These are phyloP conservation scores for Desmodus rotundus DNA, from an alignment of 2,113 vertebrate species.

Conservation along the genomic window DNA sequence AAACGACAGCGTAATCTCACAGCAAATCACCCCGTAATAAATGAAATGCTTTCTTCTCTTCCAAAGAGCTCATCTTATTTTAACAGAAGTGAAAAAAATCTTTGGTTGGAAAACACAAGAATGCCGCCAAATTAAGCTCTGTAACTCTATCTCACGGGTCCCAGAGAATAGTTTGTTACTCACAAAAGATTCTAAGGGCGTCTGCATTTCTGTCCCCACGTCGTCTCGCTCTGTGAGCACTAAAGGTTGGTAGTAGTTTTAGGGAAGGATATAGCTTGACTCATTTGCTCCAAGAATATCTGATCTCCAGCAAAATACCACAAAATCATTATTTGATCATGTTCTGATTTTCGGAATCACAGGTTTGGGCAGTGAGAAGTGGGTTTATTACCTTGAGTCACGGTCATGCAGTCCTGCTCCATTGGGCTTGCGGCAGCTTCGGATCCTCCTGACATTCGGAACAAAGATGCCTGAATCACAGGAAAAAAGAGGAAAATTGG, in stretches of 20 bases:
- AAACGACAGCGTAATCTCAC: background rate
- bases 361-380: background rate
- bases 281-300: background rate
- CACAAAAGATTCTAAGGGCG: background rate
- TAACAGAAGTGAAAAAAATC: background rate
- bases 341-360: background rate
- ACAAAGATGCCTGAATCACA: slow-evolving; percentile 60
- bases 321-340: background rate
- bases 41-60: background rate
- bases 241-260: background rate
- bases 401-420: background rate
- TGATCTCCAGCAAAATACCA: background rate
- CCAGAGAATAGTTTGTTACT: background rate
- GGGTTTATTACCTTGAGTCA: slow-evolving; percentile 66
- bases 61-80: background rate
- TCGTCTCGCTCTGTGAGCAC: background rate
- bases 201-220: background rate
- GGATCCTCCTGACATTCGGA: slow-evolving; percentile 9
- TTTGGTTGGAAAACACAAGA: background rate
- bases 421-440: background rate
- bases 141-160: background rate
- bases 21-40: background rate
- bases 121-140: background rate
- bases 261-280: background rate
- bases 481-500: background rate